These are phyloP conservation scores for Chelmon rostratus DNA, from an alignment of 2,797 vertebrate species.

Conservation along the genomic window DNA sequence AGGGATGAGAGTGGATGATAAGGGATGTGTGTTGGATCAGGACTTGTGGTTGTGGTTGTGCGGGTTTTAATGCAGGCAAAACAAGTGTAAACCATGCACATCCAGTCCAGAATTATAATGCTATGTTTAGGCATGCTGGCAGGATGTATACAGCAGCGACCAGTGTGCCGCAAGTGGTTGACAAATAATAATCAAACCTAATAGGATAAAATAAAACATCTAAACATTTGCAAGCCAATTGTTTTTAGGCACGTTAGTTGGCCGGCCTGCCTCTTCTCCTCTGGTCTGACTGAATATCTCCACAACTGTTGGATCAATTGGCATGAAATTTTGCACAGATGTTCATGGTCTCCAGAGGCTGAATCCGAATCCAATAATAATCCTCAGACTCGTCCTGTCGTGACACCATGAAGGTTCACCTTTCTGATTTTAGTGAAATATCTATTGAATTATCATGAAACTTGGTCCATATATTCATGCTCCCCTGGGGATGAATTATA, in stretches of 20 bases:
- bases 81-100: slow-evolving; percentile 26
- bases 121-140: slow-evolving; percentile 13
- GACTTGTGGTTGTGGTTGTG: slow-evolving; percentile 12
- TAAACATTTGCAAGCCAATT: slow-evolving; percentile 1
- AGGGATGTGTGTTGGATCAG: slow-evolving; percentile 29
- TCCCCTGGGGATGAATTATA: not conserved
- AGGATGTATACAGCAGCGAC: not conserved
- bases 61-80: slow-evolving; percentile 41
- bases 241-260: not conserved
- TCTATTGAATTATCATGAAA: not conserved
- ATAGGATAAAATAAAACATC: not conserved
- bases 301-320: not conserved
- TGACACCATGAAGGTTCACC: not conserved
- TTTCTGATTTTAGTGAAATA: not conserved
- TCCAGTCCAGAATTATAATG: slow-evolving; percentile 17
- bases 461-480: not conserved
- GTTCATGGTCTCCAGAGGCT: not conserved
- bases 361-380: not conserved
- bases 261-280: not conserved
- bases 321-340: not conserved
- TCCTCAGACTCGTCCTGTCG: not conserved
- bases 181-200: slow-evolving; percentile 47
- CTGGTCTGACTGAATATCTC: not conserved
- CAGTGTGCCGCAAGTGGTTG: not conserved
- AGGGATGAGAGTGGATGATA: slow-evolving; percentile 33